Base-by-base conservation (phyloP, 2,888 invertebrate species). In the Linnaemya vulpina region DNA sequence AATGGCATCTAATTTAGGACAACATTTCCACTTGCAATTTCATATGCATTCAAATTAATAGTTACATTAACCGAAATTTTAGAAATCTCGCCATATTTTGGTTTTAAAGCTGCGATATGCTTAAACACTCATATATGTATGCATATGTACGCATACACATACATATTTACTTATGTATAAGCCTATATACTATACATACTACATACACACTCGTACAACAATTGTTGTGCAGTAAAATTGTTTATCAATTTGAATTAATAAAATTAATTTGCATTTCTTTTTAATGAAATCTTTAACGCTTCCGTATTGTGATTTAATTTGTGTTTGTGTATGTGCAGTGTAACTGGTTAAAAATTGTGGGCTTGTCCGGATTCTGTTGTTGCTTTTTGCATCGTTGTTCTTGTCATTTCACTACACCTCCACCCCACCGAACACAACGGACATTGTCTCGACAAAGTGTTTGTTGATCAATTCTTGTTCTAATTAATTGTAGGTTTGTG, bases 301-400 rank as follows among this genome's bases (percentile, higher is more conserved):
- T 83, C 86, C 83, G 83, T 81, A 40, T 83, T 80, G 68, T 40
- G n/a, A 11, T 49, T 60, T 10, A 38, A 25, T 35, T 10, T 46
- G 30, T 49, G 30, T 30, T n/a, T n/a, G n/a, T n/a, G n/a, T n/a
- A n/a, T n/a, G n/a, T n/a, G n/a, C n/a, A n/a, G 70, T 78, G n/a
- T 87, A 86, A 90, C 90, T 90, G 90, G 90, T 78, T 88, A 83
- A 84, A 83, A 87, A 75, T 86, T 86, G 90, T 88, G 90, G 90
- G 90, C 90, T 87, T 89, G 90, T 74, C 89, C 17, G 13, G 49
- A 81, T 82, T n/a, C 70, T 55, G 46, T 63, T 58, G 15, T 53
- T 30, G 13, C 55, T 60, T 51, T 78, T 62, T 40, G 51, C 63
- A 35, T 73, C 58, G 13, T 13, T 49, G 15, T 51, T 55, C 55